Conservation (phyloP, 53 echinoderm and acorn worm species). For the Paelopatides confundens region DNA sequence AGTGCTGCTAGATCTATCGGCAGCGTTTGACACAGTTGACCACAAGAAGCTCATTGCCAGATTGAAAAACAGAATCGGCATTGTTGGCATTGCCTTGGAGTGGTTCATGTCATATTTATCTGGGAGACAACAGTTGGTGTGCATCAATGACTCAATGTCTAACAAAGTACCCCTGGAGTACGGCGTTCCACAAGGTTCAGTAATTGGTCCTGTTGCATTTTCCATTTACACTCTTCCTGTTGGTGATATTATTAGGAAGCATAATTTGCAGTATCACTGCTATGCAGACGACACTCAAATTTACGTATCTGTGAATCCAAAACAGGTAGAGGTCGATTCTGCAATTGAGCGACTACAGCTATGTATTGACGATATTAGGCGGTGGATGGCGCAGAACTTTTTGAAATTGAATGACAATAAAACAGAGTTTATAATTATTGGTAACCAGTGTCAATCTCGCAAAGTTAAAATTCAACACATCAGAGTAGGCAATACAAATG, state of each 20-base stretch:
- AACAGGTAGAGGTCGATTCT: neutral
- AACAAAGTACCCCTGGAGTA: neutral
- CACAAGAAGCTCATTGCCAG: neutral
- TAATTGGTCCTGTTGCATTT: neutral
- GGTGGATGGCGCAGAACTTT: no score
- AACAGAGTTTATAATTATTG: neutral
- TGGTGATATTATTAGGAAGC: neutral
- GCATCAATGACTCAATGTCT: neutral
- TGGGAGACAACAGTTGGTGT: conserved; percentile 4
- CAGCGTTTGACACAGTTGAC: conserved; percentile 51
- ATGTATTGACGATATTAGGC: neutral
- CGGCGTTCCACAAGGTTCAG: conserved; percentile 49
- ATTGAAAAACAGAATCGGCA: neutral
- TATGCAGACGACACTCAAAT: neutral
- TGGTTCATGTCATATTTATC: conserved; percentile 42
- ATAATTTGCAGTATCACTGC: neutral
- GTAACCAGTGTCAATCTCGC: neutral
- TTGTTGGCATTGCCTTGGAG: conserved; percentile 11
- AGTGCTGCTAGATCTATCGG: conserved; percentile 45
- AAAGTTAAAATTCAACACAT: neutral
- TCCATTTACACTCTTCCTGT: neutral
- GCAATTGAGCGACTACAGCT: neutral
- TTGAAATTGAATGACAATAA: neutral
- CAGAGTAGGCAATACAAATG: neutral
- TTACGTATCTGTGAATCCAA: neutral